A percentile compares a stretch with the other conserved stretches of the same genome.
Conservation (phyloP, 53 echinoderm and acorn worm species). For the Mesocentrotus franciscanus region DNA sequence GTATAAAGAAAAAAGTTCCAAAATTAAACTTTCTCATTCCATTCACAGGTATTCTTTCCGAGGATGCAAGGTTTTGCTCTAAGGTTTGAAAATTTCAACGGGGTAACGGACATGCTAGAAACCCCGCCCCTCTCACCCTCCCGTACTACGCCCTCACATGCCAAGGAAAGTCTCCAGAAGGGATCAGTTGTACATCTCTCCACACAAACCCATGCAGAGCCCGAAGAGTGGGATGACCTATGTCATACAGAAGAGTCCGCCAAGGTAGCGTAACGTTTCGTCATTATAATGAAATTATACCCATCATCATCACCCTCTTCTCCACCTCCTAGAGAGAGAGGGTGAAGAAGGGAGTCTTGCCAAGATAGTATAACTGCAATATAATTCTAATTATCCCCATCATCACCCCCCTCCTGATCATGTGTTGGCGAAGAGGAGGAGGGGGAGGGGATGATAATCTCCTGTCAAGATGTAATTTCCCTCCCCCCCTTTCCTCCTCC, state of each 20-base stretch:
- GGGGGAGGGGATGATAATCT: no score
- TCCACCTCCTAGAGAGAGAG: no score
- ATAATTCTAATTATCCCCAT: no score
- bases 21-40: neutral
- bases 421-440: no score
- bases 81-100: slow-evolving; percentile 72
- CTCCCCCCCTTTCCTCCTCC: no score
- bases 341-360: no score
- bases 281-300: neutral
- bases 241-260: slow-evolving; percentile 92
- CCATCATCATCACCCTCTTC: no score
- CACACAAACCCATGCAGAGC: slow-evolving; percentile 76
- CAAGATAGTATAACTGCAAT: no score
- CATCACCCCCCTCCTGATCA: no score
- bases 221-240: slow-evolving; percentile 84
- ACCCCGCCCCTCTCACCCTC: slow-evolving; percentile 93
- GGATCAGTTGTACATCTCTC: slow-evolving; percentile 92
- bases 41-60: slow-evolving; percentile 77
- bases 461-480: no score
- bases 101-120: slow-evolving; percentile 54
- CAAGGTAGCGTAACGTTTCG: slow-evolving; percentile 71
- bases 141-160: slow-evolving; percentile 81
- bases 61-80: slow-evolving; percentile 83
- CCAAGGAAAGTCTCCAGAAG: slow-evolving; percentile 92
- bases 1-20: no score